Base-by-base conservation (phyloP, 2,888 invertebrate species). In the Tinea semifulvella region DNA sequence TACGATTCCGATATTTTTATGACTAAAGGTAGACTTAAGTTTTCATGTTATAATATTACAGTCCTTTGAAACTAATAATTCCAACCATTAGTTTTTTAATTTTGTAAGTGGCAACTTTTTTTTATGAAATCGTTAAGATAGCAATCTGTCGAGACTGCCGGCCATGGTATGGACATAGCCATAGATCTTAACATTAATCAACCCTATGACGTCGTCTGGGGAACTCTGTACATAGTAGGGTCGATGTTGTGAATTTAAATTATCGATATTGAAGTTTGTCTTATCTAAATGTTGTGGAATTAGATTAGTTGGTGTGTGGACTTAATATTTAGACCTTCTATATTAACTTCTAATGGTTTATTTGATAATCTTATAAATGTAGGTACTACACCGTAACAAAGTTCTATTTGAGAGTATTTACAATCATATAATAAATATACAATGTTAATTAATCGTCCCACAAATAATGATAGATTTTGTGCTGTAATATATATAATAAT, bases 191-290 rank as follows among this genome's bases (percentile, higher is more conserved):
- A 11, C n/a, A 31, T 31, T 13, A 31, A 13, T 31, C 13, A 31
- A 31, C 31, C 13, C 36, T 16, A 36, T 18, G 36, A 18, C 36
- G 18, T 36, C 16, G 18, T 16, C 36, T 36, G 36, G 36, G 18
- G 36, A 36, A 36, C 18, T 36, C 16, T 36, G 36, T 36, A 36
- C 16, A 18, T 36, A 36, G 8, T 36, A 36, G 36, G 17, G 36
- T 36, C 36, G 18, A 36, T 36, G 36, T 36, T 18, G 36, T 36
- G 36, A 36, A 36, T 36, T 36, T 18, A 36, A 36, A 36, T 36
- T 36, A 36, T 18, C 36, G 36, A 36, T 36, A 36, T 36, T 36
- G n/a, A 31, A 31, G 13, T 31, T 31, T 27, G 27, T 27, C 31
- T 31, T 31, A 31, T 31, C 31, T 31, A 31, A 31, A 31, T 31